A percentile compares a stretch with the other conserved stretches of the same genome.
Conservation (phyloP, 2,888 invertebrate species). For the Eledone cirrhosa region DNA sequence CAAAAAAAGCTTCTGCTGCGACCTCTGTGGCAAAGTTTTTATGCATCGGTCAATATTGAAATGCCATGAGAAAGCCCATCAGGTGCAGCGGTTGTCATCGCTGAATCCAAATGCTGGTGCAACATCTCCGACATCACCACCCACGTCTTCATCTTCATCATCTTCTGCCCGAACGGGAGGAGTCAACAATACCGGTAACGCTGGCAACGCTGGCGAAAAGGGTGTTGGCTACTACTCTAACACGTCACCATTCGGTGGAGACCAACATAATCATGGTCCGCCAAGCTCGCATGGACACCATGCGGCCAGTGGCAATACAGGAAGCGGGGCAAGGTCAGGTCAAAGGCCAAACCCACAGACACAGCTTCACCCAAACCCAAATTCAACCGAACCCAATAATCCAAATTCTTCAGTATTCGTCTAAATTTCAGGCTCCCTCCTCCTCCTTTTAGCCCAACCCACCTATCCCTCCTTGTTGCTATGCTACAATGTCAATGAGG, state of each 20-base stretch:
- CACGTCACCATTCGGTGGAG: background rate
- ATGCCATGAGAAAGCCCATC: conserved; percentile 24
- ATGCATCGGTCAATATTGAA: conserved; percentile 17
- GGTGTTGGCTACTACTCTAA: conserved; percentile 10
- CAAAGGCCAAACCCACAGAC: conserved; percentile 6
- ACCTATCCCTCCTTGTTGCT: too few relatives aligned
- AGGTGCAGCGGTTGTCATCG: conserved; percentile 22
- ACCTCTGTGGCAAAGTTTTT: conserved; percentile 20
- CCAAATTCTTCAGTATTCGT: conserved; percentile 3
- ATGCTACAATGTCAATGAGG: too few relatives aligned
- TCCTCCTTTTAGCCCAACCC: too few relatives aligned
- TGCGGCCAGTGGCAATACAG: background rate
- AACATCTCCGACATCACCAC: conserved; percentile 19
- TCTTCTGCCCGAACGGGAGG: conserved; percentile 13
- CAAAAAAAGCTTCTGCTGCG: conserved; percentile 24
- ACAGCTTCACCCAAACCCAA: conserved; percentile 17
- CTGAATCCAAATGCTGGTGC: background rate
- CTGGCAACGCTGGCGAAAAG: conserved; percentile 14
- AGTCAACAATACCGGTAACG: background rate
- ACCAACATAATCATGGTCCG: background rate
- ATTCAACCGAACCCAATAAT: conserved; percentile 15
- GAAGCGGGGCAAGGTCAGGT: background rate
- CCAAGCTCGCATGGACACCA: background rate
- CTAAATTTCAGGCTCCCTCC: background rate
- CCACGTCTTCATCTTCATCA: background rate